These are phyloP conservation scores for Rhinoptilus africanus DNA, from an alignment of 2,113 vertebrate genomes.

Conservation along the genomic window DNA sequence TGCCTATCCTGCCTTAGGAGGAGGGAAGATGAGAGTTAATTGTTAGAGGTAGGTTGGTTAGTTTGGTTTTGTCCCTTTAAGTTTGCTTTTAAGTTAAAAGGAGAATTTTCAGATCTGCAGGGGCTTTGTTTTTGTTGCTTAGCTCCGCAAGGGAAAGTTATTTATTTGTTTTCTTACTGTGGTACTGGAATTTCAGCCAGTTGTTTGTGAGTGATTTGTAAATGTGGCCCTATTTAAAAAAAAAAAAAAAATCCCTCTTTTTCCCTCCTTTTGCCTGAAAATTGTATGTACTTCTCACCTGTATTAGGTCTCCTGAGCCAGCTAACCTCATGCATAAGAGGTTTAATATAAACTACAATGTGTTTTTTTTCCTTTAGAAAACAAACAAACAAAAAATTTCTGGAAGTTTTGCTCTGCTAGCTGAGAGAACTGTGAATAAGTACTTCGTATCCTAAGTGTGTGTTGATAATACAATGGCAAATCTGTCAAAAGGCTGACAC, in stretches of 20 bases:
- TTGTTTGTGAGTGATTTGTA: not conserved
- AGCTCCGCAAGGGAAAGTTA: not conserved
- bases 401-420: not conserved
- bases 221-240: not conserved
- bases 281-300: not conserved
- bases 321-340: not conserved
- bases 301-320: not conserved
- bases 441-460: not conserved
- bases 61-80: rapidly evolving
- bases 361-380: not conserved
- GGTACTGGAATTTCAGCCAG: not conserved
- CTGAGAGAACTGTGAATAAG: not conserved
- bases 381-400: not conserved
- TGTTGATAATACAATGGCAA: not conserved
- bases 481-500: not conserved
- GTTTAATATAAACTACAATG: not conserved
- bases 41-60: rapidly evolving
- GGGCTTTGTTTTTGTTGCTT: not conserved
- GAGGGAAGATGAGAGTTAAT: rapidly evolving
- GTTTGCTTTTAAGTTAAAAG: not conserved
- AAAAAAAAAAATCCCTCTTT: rapidly evolving
- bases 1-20: not conserved
- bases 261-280: not conserved
- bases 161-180: not conserved
- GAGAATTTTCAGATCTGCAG: not conserved